Base-by-base conservation (phyloP, 1,140 invertebrate genomes). In the Araneus ventricosus region DNA sequence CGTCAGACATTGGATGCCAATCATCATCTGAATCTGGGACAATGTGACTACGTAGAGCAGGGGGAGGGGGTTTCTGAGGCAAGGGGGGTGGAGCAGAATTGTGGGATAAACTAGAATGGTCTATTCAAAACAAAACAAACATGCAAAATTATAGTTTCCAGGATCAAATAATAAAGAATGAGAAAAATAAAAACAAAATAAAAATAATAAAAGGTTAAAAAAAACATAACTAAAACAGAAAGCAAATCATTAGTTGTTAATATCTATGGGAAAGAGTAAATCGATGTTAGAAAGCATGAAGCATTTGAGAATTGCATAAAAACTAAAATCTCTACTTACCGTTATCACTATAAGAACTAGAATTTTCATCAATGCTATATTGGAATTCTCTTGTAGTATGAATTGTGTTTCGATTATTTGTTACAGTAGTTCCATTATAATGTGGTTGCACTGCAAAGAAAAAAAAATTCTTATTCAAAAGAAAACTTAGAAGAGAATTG, bases 1-100 rank as follows among this genome's bases (percentile, higher is more conserved):
- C 84, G 45, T 94, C 93, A 27, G 93, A 94, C 84, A 86, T 90
- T 8, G 70, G 80, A 79, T 92, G 89, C 85, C 88, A 94, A 34
- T 94, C 93, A 59, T 94, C 93, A 70, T 94, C 93, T 22, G 93
- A 94, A 70, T 94, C 93, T 22, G 91, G 91, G 39, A 93, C 39
- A 22, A 20, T 80, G 24, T 88, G 89, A 52, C 27, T 70, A 30
- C 34, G 82, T 6, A 88, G 30, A 27, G 89, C 52, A 22, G 67
- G 37, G 39, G 93, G 93, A 67, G 93, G 93, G 86, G 93, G 93
- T 87, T 94, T 94, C 45, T 94, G 85, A 39, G 93, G 93, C 45
- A 94, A 84, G 7, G 93, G 93, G 22, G 93, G 93, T 20, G 93
- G 93, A 57, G 90, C 88, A 90, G 93, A 63, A 89, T 84, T 92